These are phyloP conservation scores for Pagetopsis macropterus DNA, from an alignment of 2,797 vertebrate species.

Conservation along the genomic window DNA sequence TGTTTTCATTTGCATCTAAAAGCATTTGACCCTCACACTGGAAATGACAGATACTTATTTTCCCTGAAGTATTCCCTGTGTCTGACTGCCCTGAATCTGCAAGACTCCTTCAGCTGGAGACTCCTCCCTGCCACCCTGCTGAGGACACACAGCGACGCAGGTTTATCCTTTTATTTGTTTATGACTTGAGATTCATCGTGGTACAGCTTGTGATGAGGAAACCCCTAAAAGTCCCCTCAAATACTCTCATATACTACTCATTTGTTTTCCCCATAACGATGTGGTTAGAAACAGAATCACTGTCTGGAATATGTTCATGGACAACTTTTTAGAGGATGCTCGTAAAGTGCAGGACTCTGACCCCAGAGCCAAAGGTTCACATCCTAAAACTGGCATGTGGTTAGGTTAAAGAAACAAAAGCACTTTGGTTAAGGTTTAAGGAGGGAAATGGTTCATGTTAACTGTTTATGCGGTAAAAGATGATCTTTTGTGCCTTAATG, in stretches of 20 bases:
- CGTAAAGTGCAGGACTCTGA: not conserved
- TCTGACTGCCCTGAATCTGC: slow-evolving; percentile 65
- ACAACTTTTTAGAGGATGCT: not conserved
- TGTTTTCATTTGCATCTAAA: slow-evolving; percentile 77
- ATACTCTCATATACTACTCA: not conserved
- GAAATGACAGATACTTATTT: slow-evolving; percentile 74
- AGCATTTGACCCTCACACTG: slow-evolving; percentile 67
- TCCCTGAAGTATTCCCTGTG: slow-evolving; percentile 60
- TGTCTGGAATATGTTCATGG: not conserved
- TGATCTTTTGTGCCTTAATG: not conserved
- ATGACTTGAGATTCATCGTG: slow-evolving; percentile 42
- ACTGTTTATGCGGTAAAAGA: not conserved
- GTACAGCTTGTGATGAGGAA: slow-evolving; percentile 11
- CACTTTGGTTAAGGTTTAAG: not conserved
- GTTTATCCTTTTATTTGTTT: slow-evolving; percentile 54
- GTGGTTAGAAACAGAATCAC: not conserved
- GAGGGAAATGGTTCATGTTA: not conserved
- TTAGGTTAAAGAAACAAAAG: not conserved
- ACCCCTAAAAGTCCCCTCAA: not conserved
- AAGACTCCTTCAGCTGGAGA: slow-evolving; percentile 54
- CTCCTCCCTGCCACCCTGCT: slow-evolving; percentile 40
- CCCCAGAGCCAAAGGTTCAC: not conserved
- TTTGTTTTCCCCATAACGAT: not conserved
- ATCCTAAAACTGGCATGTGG: not conserved
- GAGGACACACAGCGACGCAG: slow-evolving; percentile 39